Conservation (phyloP, 2,888 invertebrate genomes). For the Lapara coniferarum region DNA sequence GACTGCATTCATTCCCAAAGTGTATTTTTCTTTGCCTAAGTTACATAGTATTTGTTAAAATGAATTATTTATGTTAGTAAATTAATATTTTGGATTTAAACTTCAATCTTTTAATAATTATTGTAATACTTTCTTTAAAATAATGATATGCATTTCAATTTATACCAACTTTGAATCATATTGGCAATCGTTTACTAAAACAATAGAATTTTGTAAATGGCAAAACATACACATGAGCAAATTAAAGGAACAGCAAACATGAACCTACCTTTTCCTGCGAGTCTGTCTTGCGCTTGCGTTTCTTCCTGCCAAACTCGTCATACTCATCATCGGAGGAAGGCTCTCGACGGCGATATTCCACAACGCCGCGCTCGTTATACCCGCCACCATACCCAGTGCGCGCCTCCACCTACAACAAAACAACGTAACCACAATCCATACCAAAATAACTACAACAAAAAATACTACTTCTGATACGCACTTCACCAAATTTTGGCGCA, state of each 20-base stretch:
- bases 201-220: neutral
- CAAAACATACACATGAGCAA: neutral
- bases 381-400: constrained; percentile 93
- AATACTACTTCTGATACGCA: constrained; percentile 75
- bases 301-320: constrained; percentile 93
- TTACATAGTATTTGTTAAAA: constrained; percentile 30
- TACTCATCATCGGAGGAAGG: constrained; percentile 97
- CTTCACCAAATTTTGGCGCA: constrained; percentile 98
- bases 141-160: neutral
- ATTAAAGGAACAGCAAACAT: neutral
- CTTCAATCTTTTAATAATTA: constrained; percentile 26
- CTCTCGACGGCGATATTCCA: constrained; percentile 95
- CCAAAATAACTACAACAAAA: constrained; percentile 3
- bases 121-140: neutral
- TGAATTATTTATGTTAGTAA: constrained; percentile 35
- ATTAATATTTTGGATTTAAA: constrained; percentile 28
- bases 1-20: constrained; percentile 27
- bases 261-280: constrained; percentile 54
- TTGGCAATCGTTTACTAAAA: neutral
- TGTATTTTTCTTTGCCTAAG: constrained; percentile 30
- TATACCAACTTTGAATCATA: neutral
- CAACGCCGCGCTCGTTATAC: constrained; percentile 97
- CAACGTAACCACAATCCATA: constrained; percentile 20
- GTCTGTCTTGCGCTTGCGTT: constrained; percentile 78
- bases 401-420: constrained; percentile 84